Conservation (phyloP, 2,113 vertebrate genomes). For the Pyrgilauda ruficollis region DNA sequence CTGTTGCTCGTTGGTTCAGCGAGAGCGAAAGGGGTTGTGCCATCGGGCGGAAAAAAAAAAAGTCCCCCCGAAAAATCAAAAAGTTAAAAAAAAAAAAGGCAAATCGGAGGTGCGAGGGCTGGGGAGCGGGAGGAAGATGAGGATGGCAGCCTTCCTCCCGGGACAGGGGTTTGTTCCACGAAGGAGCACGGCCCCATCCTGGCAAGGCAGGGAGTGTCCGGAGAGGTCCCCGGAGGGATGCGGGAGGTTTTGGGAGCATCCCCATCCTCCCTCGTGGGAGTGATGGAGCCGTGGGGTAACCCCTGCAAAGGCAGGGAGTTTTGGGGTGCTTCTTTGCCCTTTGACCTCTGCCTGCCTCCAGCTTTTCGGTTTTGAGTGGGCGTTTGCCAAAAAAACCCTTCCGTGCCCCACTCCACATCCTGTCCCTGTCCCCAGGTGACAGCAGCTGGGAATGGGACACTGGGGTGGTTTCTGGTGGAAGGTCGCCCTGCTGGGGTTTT, state of each 20-base stretch:
- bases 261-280: neutral
- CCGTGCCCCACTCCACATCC: rapidly evolving
- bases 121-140: rapidly evolving
- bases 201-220: neutral
- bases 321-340: neutral
- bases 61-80: neutral
- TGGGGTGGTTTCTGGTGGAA: rapidly evolving
- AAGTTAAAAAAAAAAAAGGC: neutral
- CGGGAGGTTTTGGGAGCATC: neutral
- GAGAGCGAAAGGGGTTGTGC: neutral
- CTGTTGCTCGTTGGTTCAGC: neutral
- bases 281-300: neutral
- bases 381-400: neutral
- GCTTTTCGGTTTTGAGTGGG: neutral
- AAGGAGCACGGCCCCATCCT: neutral
- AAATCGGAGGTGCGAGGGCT: neutral
- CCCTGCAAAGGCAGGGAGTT: neutral
- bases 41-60: neutral
- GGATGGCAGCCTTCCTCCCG: neutral
- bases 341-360: rapidly evolving
- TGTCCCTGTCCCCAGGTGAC: rapidly evolving
- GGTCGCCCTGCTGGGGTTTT: neutral
- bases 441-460: neutral
- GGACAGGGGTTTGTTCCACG: neutral
- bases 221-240: neutral